These are phyloP conservation scores for Nasonia longicornis DNA, from an alignment of 1,140 invertebrate genomes.

Conservation along the genomic window DNA sequence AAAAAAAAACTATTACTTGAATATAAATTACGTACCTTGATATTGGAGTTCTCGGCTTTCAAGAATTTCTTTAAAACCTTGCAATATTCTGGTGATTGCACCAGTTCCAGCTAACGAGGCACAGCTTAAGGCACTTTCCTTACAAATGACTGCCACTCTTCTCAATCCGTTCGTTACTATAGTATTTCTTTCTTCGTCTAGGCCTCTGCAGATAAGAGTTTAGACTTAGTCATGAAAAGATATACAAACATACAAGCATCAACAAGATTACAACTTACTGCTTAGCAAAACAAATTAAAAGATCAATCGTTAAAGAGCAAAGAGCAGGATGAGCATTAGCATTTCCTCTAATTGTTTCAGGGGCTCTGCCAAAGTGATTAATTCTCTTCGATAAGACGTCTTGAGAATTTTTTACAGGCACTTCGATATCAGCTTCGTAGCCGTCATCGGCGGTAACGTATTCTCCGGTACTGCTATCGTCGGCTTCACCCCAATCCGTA, in stretches of 20 bases:
- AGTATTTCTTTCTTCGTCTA: conserved; percentile 57
- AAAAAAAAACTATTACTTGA: not conserved
- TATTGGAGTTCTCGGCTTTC: conserved; percentile 55
- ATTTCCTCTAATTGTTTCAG: conserved; percentile 58
- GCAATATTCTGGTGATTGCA: conserved; percentile 63
- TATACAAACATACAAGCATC: not conserved
- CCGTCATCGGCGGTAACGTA: conserved; percentile 74
- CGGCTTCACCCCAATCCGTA: conserved; percentile 65
- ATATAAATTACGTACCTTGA: conserved; percentile 53
- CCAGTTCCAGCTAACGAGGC: conserved; percentile 64
- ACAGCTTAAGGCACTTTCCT: conserved; percentile 67
- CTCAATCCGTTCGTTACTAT: conserved; percentile 62
- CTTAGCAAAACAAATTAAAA: conserved; percentile 73
- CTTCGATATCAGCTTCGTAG: conserved; percentile 72
- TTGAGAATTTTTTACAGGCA: conserved; percentile 56
- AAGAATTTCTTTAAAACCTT: conserved; percentile 63
- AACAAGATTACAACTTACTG: conserved; percentile 63
- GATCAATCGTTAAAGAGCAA: conserved; percentile 72
- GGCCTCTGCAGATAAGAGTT: conserved; percentile 52
- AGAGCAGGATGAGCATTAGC: conserved; percentile 71
- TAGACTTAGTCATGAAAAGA: not conserved
- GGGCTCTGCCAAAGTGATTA: conserved; percentile 50
- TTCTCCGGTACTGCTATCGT: conserved; percentile 69
- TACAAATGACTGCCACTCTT: conserved; percentile 63
- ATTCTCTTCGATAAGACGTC: conserved; percentile 52